Percentiles rank a stretch among this genome's conserved stretches.
Conservation (phyloP, 1,140 invertebrate species). For the Helicoverpa zea region DNA sequence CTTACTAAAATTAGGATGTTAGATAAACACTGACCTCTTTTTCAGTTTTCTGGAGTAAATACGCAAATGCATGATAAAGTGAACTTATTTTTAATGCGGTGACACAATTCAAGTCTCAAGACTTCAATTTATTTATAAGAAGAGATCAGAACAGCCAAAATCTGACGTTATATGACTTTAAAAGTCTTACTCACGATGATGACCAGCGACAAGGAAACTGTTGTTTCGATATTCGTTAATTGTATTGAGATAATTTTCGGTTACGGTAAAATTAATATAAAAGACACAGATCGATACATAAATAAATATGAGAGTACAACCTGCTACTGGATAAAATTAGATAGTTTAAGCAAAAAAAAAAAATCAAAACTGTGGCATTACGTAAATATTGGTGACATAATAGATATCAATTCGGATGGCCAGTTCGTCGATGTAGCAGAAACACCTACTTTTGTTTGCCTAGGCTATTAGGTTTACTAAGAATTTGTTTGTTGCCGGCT, state of each 20-base stretch:
- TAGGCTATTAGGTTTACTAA: constrained; percentile 54
- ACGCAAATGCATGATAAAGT: background rate
- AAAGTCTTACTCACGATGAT: too few relatives aligned
- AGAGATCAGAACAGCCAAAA: too few relatives aligned
- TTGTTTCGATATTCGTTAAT: background rate
- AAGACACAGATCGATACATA: background rate
- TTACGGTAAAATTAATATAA: background rate
- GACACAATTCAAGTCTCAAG: too few relatives aligned
- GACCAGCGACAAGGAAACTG: background rate
- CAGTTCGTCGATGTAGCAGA: background rate
- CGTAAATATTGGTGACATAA: constrained; percentile 46
- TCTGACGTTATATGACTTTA: too few relatives aligned
- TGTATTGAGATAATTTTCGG: too few relatives aligned
- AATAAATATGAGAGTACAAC: background rate
- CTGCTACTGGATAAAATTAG: background rate
- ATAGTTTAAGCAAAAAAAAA: constrained; percentile 19
- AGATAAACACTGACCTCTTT: constrained; percentile 44
- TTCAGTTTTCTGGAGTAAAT: background rate
- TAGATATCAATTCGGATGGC: constrained; percentile 31
- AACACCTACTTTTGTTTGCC: constrained; percentile 46
- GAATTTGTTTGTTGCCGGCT: constrained; percentile 41
- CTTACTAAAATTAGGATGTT: constrained; percentile 39
- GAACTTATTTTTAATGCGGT: too few relatives aligned
- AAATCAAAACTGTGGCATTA: constrained; percentile 39
- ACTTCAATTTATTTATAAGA: too few relatives aligned